Percentiles rank a stretch among this genome's conserved stretches.
phyloP scores from a whole-genome alignment of 2,888 invertebrate species.

The Tetranychus truncatus region DNA sequence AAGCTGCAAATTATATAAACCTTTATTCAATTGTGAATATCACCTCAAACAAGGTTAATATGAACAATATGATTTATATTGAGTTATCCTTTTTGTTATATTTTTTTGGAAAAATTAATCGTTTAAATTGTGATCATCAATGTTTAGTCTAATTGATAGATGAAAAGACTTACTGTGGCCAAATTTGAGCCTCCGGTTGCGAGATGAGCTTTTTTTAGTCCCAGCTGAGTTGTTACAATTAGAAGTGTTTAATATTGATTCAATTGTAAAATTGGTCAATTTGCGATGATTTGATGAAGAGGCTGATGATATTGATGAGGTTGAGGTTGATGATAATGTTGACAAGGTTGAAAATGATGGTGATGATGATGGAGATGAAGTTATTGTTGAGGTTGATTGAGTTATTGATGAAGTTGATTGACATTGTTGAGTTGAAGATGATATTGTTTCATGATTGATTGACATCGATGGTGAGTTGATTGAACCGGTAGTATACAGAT shows the following conservation, averaged over 20 bases:
- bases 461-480: neutral
- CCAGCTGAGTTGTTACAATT: neutral
- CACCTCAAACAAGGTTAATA: neutral
- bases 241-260: neutral
- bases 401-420: neutral
- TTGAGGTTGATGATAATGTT: neutral
- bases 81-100: no score
- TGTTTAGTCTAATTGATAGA: neutral
- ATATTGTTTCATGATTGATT: no score
- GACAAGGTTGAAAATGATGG: neutral
- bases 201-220: neutral
- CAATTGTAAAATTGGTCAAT: neutral
- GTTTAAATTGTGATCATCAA: no score
- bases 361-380: neutral
- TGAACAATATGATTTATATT: neutral
- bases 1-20: no score
- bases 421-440: neutral
- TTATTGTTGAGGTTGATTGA: neutral
- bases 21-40: no score
- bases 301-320: neutral
- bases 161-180: neutral
- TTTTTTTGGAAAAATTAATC: no score
- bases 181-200: neutral
- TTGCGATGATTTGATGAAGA: neutral
- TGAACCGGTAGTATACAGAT: neutral